Conservation (phyloP, 2,113 vertebrate species). For the Hepsetus odoe region DNA sequence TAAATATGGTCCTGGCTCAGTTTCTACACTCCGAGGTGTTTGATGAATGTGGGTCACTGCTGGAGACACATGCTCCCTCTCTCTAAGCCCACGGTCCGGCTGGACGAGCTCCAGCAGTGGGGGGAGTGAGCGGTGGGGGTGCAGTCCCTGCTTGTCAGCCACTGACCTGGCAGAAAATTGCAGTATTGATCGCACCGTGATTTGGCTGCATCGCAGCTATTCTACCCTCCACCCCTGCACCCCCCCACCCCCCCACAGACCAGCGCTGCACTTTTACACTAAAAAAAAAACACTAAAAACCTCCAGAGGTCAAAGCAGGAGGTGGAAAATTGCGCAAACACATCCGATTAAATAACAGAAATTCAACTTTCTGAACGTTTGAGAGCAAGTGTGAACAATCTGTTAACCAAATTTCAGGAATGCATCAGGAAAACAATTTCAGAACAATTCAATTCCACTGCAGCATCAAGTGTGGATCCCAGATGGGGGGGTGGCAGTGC, state of each 20-base stretch:
- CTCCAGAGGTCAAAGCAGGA: background rate
- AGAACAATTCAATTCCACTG: no score
- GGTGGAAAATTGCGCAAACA: background rate
- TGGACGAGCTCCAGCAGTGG: conserved; percentile 14
- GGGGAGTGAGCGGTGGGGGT: background rate
- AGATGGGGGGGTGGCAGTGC: no score
- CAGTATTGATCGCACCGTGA: conserved; percentile 70
- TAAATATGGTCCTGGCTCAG: background rate
- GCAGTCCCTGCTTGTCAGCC: conserved; percentile 58
- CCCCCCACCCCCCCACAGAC: conserved; percentile 29
- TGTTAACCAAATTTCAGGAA: no score
- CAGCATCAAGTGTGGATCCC: no score
- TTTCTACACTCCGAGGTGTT: background rate
- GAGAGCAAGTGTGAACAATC: background rate
- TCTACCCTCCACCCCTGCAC: no score
- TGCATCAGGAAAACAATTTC: no score
- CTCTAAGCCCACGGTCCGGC: background rate
- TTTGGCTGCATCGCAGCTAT: conserved; percentile 55
- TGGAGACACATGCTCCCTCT: background rate
- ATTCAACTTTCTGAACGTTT: background rate
- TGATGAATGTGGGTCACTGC: background rate
- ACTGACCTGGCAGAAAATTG: conserved; percentile 72
- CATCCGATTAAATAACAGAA: conserved; percentile 13
- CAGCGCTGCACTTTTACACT: conserved; percentile 52
- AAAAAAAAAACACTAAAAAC: background rate